These are phyloP conservation scores for Temnothorax unifasciatus DNA, from an alignment of 2,888 invertebrate genomes.

Conservation along the genomic window DNA sequence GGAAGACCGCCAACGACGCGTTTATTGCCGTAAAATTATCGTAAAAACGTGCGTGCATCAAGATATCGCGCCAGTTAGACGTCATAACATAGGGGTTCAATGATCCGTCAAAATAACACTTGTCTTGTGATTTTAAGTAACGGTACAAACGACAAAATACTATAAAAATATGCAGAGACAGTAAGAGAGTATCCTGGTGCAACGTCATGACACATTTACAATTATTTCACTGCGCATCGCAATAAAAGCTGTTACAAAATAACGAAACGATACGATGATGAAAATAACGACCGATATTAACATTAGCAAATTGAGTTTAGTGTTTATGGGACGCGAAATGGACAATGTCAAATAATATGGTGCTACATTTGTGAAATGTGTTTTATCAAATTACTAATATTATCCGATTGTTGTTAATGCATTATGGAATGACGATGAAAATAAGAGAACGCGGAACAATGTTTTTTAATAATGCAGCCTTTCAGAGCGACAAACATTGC, in stretches of 20 bases:
- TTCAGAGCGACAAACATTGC: background rate
- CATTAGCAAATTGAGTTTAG: slow-evolving; percentile 5
- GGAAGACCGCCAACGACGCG: slow-evolving; percentile 60
- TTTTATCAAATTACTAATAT: background rate
- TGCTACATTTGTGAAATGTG: slow-evolving; percentile 1
- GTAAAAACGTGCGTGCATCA: slow-evolving; percentile 25
- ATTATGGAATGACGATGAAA: background rate
- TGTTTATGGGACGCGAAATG: background rate
- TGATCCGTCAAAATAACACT: slow-evolving; percentile 9
- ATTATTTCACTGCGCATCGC: background rate
- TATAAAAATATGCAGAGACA: background rate
- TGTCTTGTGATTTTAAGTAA: slow-evolving; percentile 4
- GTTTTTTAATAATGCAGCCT: background rate
- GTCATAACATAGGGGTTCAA: background rate
- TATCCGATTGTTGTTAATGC: background rate
- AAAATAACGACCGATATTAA: slow-evolving; percentile 3
- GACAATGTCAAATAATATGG: background rate
- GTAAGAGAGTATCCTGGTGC: background rate
- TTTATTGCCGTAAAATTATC: slow-evolving; percentile 50
- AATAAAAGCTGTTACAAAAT: background rate
- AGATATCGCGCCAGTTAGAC: slow-evolving; percentile 18
- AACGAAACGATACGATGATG: background rate
- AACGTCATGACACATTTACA: slow-evolving; percentile 2
- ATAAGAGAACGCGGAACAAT: background rate
- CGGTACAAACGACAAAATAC: background rate